Conservation (phyloP, 2,888 invertebrate species). For the Drosophila pullipes region DNA sequence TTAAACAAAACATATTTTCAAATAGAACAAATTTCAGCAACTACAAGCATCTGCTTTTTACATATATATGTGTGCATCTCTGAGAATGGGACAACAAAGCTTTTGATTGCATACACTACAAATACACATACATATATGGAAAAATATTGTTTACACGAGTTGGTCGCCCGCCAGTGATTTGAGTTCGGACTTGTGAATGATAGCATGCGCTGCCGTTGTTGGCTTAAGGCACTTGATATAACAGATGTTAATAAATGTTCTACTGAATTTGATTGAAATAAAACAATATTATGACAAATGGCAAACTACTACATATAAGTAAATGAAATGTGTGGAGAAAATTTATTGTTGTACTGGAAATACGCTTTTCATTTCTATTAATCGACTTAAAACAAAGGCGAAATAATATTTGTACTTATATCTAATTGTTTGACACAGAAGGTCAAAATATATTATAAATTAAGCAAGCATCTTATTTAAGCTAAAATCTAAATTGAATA, state of each 20-base stretch:
- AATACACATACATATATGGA: neutral
- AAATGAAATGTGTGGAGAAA: neutral
- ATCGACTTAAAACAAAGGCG: neutral
- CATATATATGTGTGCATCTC: neutral
- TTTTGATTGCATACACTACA: neutral
- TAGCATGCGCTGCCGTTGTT: neutral
- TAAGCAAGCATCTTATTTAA: neutral
- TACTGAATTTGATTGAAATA: neutral
- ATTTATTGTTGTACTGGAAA: neutral
- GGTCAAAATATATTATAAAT: neutral
- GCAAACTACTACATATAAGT: neutral
- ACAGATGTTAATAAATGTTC: neutral
- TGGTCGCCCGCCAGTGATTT: slow-evolving; percentile 1
- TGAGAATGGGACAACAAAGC: neutral
- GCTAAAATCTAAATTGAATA: neutral
- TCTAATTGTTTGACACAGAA: neutral
- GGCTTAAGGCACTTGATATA: neutral
- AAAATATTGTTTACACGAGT: neutral
- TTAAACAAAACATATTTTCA: neutral
- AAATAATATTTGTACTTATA: neutral
- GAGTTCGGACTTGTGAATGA: neutral
- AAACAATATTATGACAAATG: neutral
- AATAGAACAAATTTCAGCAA: neutral
- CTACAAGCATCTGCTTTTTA: neutral
- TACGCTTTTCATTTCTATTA: neutral